Evolutionary conservation across 30 jellyfish, hydroid and myxozoan genomes (phyloP).

Genomic region (Turritopsis rubra): DNA sequence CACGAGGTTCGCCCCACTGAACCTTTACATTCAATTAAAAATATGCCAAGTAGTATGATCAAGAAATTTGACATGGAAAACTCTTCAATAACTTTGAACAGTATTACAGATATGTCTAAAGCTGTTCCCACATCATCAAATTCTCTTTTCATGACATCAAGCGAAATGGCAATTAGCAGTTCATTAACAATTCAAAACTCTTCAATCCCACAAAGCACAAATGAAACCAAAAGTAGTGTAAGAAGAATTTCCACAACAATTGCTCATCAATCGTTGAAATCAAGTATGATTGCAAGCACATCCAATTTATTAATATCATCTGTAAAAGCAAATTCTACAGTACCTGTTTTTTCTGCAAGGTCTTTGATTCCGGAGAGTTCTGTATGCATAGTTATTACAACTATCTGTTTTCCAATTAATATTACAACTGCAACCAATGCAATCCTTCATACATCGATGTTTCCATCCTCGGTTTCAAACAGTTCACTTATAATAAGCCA

Average conservation of each 20-base stretch:
- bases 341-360: background rate
- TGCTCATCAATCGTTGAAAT: background rate
- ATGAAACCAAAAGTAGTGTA: background rate
- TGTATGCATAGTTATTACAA: background rate
- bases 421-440: background rate
- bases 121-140: background rate
- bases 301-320: background rate
- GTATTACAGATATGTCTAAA: background rate
- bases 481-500: background rate
- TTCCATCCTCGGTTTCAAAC: background rate
- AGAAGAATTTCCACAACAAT: background rate
- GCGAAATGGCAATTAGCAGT: background rate
- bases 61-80: background rate
- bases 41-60: background rate
- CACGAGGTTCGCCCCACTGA: background rate
- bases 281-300: background rate
- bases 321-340: background rate
- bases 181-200: background rate
- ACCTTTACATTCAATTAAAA: background rate
- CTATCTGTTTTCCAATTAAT: background rate
- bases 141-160: background rate
- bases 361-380: background rate
- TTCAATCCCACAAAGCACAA: background rate
- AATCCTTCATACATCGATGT: background rate
- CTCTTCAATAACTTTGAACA: background rate